Conservation (phyloP, 2,113 vertebrate genomes). For the Circaetus cinerascens region DNA sequence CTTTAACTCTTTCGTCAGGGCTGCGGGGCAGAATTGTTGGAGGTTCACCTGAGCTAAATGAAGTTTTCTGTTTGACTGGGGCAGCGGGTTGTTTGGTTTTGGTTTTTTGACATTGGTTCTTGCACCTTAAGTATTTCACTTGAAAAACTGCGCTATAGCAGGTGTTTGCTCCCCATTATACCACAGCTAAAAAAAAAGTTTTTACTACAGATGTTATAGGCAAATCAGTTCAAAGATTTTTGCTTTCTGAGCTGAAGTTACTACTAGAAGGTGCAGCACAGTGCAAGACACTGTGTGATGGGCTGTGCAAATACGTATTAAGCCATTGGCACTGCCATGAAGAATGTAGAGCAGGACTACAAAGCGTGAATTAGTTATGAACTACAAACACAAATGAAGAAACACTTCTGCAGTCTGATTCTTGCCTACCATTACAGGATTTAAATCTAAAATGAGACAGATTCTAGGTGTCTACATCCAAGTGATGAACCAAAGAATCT, state of each 20-base stretch:
- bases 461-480: not conserved
- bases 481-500: not conserved
- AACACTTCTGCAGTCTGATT: not conserved
- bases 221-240: not conserved
- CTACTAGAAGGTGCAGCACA: not conserved
- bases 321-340: not conserved
- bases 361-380: not conserved
- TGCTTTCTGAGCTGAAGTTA: not conserved
- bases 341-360: not conserved
- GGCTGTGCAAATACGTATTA: not conserved
- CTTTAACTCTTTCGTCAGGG: not conserved
- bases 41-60: not conserved
- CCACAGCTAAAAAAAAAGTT: not conserved
- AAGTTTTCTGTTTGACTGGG: not conserved
- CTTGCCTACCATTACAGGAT: not conserved
- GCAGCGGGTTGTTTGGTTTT: not conserved
- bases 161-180: not conserved
- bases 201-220: not conserved
- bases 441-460: not conserved
- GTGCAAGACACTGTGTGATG: not conserved
- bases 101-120: not conserved
- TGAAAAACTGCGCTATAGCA: not conserved
- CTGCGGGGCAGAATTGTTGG: not conserved
- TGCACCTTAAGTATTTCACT: not conserved
- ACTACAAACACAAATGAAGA: not conserved